Evolutionary conservation across 2,113 vertebrate genomes (phyloP).

Genomic region (Alces alces): DNA sequence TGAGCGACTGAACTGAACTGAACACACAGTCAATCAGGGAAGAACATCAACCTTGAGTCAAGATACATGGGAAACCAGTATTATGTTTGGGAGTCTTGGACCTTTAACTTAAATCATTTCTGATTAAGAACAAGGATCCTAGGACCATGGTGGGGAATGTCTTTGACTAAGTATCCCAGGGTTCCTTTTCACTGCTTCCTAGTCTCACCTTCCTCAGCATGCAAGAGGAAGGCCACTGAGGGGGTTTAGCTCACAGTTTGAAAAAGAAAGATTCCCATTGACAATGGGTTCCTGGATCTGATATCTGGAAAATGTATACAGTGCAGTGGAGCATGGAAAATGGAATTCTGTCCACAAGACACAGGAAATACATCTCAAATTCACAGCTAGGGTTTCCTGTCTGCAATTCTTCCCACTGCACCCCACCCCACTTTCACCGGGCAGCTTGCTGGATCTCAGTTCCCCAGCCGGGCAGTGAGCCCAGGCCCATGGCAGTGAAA

Average conservation of each 20-base stretch:
- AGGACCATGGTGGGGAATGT: background rate
- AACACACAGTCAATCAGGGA: background rate
- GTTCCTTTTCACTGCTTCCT: background rate
- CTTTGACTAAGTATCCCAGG: background rate
- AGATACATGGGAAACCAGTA: background rate
- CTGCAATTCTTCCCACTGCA: background rate
- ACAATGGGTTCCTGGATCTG: background rate
- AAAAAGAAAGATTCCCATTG: background rate
- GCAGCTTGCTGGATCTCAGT: background rate
- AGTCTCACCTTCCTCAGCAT: background rate
- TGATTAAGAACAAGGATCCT: background rate
- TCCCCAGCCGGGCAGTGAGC: background rate
- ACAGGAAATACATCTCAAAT: background rate
- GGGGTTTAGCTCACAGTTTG: background rate
- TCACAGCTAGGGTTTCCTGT: background rate
- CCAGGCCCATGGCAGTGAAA: background rate
- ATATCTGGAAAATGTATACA: background rate
- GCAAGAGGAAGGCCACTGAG: background rate
- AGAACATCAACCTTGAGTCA: background rate
- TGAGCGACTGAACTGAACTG: too few relatives aligned
- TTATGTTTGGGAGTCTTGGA: background rate
- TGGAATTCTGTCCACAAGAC: background rate
- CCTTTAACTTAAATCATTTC: background rate
- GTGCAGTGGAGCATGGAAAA: background rate
- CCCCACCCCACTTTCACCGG: accelerated